These are phyloP conservation scores for Halcyon smyrnensis DNA, from an alignment of 2,797 vertebrate species.

Conservation along the genomic window DNA sequence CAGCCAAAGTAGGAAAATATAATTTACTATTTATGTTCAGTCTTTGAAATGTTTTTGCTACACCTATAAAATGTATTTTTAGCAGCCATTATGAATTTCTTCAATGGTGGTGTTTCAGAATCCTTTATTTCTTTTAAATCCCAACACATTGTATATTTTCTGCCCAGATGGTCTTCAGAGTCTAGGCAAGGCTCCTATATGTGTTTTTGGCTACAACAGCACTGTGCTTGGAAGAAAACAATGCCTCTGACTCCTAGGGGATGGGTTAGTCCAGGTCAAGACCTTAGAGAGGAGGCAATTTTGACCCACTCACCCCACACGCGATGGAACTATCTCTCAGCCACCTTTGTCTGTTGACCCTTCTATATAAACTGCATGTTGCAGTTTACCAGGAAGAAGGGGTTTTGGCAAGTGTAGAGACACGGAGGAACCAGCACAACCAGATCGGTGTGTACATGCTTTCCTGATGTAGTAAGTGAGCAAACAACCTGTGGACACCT, in stretches of 20 bases:
- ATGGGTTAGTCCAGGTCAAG: neutral
- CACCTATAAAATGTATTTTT: neutral
- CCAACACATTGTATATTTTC: neutral
- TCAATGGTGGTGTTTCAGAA: neutral
- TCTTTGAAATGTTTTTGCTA: neutral
- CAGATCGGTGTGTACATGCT: neutral
- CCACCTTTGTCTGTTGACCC: neutral
- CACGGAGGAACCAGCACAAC: neutral
- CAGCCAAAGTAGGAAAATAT: constrained; percentile 13
- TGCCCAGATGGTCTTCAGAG: neutral
- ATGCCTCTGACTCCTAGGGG: neutral
- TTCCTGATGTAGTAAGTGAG: neutral
- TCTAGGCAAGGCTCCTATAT: neutral
- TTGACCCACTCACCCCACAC: neutral
- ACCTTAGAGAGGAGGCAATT: neutral
- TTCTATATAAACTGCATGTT: neutral
- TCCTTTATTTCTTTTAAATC: neutral
- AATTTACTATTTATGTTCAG: neutral
- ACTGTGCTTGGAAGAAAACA: neutral
- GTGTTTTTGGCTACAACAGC: neutral
- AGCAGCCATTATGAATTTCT: neutral
- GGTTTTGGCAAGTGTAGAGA: neutral
- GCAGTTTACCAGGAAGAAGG: neutral
- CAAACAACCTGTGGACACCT: neutral
- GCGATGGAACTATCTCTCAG: neutral